A percentile compares a stretch with the other conserved stretches of the same genome.
Conservation (phyloP, 1,140 invertebrate genomes). For the Macrobrachium rosenbergii region DNA sequence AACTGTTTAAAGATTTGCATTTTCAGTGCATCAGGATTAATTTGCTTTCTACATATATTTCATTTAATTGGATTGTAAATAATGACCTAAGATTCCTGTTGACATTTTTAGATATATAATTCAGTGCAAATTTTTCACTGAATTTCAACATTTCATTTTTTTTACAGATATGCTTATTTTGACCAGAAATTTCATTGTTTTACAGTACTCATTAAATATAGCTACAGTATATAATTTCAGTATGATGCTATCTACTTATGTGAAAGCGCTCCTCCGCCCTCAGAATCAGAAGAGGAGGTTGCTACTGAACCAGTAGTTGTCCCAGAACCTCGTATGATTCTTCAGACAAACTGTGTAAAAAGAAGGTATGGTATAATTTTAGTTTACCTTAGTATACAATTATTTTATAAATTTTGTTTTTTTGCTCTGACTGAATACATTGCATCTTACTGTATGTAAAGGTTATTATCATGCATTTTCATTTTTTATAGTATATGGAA, state of each 20-base stretch:
- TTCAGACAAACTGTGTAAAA: constrained; percentile 60
- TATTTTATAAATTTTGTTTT: not conserved
- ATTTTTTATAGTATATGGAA: too few species aligned
- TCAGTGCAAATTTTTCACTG: too few species aligned
- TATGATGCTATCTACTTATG: constrained; percentile 63
- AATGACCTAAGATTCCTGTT: too few species aligned
- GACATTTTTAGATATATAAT: too few species aligned
- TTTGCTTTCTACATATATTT: too few species aligned
- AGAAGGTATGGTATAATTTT: constrained; percentile 40
- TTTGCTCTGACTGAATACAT: too few species aligned
- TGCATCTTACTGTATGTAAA: constrained; percentile 7
- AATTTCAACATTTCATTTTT: not conserved
- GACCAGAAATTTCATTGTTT: not conserved
- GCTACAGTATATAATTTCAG: constrained; percentile 7
- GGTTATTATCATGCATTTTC: too few species aligned
- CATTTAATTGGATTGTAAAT: too few species aligned
- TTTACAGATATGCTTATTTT: not conserved
- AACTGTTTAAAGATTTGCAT: too few species aligned
- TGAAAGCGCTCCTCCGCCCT: constrained; percentile 36
- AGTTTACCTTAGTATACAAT: not conserved
- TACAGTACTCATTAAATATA: not conserved
- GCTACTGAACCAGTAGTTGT: constrained; percentile 34
- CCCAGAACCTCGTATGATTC: constrained; percentile 54
- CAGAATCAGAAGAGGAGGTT: constrained; percentile 31
- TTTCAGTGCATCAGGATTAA: too few species aligned